These are phyloP conservation scores for Pteronotus mesoamericanus DNA, from an alignment of 2,797 vertebrate genomes.

Conservation along the genomic window DNA sequence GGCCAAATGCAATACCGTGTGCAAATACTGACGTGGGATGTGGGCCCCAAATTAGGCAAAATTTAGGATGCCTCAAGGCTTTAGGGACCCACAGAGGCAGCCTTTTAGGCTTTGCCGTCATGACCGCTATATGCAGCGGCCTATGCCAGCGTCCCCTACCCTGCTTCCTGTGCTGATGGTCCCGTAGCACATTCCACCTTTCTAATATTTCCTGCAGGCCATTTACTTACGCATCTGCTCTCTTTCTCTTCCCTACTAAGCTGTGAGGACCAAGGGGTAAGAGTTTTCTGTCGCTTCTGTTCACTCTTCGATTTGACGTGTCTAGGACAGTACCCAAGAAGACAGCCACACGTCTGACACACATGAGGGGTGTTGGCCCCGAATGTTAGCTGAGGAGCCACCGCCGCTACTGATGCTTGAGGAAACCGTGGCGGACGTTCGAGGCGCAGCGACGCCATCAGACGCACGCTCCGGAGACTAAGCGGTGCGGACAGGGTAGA, in stretches of 20 bases:
- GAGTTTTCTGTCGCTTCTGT: background rate
- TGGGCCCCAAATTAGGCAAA: background rate
- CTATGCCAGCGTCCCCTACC: too few species aligned
- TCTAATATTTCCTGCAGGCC: background rate
- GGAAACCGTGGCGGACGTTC: background rate
- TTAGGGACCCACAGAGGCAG: fast-evolving
- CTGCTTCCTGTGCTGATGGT: background rate
- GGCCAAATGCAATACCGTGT: background rate
- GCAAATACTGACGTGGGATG: background rate
- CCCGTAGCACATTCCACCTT: background rate
- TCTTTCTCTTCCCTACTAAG: background rate
- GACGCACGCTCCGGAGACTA: background rate
- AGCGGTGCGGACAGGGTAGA: background rate
- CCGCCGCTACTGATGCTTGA: fast-evolving
- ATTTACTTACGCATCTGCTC: background rate
- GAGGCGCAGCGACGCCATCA: fast-evolving
- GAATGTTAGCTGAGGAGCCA: background rate
- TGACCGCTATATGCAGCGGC: background rate
- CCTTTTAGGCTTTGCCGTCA: background rate
- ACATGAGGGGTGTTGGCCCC: background rate
- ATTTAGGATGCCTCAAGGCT: background rate
- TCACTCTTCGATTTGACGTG: background rate
- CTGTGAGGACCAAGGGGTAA: background rate
- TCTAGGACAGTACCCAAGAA: background rate
- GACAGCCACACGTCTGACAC: background rate